These are phyloP conservation scores for Chalcosyrphus nemorum DNA, from an alignment of 2,888 invertebrate species.

Conservation along the genomic window DNA sequence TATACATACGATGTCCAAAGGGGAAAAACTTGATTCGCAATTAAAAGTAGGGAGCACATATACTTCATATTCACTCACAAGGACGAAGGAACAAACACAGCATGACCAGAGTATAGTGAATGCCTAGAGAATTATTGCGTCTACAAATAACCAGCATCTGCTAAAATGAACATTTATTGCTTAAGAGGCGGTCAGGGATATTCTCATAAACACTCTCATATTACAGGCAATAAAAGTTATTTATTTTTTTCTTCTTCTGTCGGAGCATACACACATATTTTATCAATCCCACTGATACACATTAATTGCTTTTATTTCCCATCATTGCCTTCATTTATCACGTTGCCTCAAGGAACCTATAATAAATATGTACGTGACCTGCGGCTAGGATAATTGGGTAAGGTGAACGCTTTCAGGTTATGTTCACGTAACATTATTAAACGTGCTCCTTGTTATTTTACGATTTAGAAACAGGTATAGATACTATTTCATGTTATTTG, in stretches of 20 bases:
- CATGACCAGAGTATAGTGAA: neutral
- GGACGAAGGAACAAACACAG: neutral
- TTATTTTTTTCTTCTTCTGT: slow-evolving; percentile 27
- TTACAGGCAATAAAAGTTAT: slow-evolving; percentile 38
- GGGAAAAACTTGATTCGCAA: neutral
- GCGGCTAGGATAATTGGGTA: slow-evolving; percentile 20
- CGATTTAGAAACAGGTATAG: too few relatives aligned
- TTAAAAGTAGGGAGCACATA: neutral
- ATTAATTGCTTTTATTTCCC: slow-evolving; percentile 58
- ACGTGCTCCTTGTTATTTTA: slow-evolving; percentile 23
- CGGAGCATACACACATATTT: slow-evolving; percentile 16
- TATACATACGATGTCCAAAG: neutral
- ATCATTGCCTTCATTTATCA: slow-evolving; percentile 44
- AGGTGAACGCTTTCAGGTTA: slow-evolving; percentile 5
- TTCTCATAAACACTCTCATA: slow-evolving; percentile 36
- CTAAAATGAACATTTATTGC: slow-evolving; percentile 34
- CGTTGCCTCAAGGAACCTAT: slow-evolving; percentile 28
- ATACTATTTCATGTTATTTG: too few relatives aligned
- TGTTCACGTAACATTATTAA: slow-evolving; percentile 42
- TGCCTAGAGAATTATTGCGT: slow-evolving; percentile 2
- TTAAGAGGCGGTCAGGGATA: neutral
- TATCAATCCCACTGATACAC: slow-evolving; percentile 34
- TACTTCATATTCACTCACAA: neutral
- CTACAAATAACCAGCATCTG: slow-evolving; percentile 9
- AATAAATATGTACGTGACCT: slow-evolving; percentile 58